These are phyloP conservation scores for Pseudopleuronectes americanus DNA, from an alignment of 2,797 vertebrate species.

Conservation along the genomic window DNA sequence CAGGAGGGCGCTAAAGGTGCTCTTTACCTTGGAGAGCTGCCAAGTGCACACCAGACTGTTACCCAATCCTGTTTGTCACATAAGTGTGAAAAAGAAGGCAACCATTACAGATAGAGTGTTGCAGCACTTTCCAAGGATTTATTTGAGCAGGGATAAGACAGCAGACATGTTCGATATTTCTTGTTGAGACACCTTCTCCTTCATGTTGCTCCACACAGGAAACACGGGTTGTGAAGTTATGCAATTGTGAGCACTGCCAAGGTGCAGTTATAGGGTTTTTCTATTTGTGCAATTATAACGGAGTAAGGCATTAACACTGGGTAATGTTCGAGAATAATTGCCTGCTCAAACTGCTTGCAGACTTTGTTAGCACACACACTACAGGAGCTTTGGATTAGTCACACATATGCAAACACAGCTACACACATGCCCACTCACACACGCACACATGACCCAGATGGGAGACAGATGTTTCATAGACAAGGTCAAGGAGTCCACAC, in stretches of 20 bases:
- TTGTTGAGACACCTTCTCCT: slow-evolving; percentile 35
- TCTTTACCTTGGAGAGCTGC: slow-evolving; percentile 25
- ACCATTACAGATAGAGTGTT: slow-evolving; percentile 51
- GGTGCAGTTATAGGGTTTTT: slow-evolving; percentile 56
- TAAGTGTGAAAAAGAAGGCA: slow-evolving; percentile 31
- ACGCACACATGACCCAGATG: slow-evolving; percentile 73
- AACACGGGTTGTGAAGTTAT: slow-evolving; percentile 56
- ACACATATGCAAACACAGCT: slow-evolving; percentile 9
- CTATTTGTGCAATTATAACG: slow-evolving; percentile 62
- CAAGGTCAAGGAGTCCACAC: slow-evolving; percentile 78
- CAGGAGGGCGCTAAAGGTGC: slow-evolving; percentile 58
- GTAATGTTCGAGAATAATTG: slow-evolving; percentile 70
- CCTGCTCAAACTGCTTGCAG: slow-evolving; percentile 68
- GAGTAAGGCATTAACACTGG: slow-evolving; percentile 65
- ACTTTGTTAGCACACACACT: slow-evolving; percentile 64
- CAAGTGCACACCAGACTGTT: slow-evolving; percentile 61
- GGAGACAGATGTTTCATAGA: slow-evolving; percentile 82
- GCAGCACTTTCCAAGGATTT: slow-evolving; percentile 49
- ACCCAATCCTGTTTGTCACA: slow-evolving; percentile 60
- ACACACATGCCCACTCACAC: slow-evolving; percentile 41
- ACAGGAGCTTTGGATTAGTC: slow-evolving; percentile 50
- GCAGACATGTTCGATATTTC: slow-evolving; percentile 30
- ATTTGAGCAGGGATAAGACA: slow-evolving; percentile 56
- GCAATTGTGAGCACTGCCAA: slow-evolving; percentile 52
- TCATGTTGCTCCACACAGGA: slow-evolving; percentile 31